phyloP scores from a whole-genome alignment of 2,113 vertebrate species.

The Dipodomys spectabilis region DNA sequence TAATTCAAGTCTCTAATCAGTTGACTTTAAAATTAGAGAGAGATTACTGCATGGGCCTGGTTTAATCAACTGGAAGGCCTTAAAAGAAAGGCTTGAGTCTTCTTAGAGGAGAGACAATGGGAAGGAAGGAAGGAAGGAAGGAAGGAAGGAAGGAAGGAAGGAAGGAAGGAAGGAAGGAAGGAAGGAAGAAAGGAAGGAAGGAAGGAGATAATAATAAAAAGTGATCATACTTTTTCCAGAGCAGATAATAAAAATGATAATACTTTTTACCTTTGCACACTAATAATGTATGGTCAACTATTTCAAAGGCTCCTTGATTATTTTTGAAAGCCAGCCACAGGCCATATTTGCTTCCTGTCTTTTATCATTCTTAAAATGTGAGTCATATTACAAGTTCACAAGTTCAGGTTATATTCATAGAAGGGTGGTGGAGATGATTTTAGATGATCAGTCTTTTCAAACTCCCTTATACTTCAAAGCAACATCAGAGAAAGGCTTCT shows the following conservation, averaged over 20 bases:
- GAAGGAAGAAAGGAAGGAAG: background rate
- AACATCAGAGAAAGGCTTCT: background rate
- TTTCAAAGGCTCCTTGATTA: background rate
- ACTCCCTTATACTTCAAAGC: background rate
- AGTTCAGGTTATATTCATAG: background rate
- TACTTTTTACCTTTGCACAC: background rate
- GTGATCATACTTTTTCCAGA: background rate
- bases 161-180: background rate
- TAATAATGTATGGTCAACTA: background rate
- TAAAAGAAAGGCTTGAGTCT: background rate
- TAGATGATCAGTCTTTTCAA: background rate
- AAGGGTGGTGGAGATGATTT: background rate
- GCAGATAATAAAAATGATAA: background rate
- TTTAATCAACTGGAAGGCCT: background rate
- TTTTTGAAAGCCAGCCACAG: background rate
- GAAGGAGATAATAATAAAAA: background rate
- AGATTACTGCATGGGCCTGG: background rate
- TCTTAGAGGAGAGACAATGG: background rate
- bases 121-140: background rate
- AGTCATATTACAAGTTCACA: background rate
- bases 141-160: background rate
- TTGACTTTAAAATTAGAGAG: background rate
- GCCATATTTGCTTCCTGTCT: background rate
- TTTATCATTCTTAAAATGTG: background rate
- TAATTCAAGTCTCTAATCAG: constrained; percentile 7